Evolutionary conservation across 2,797 vertebrate species (phyloP).

Genomic region (Limnodromus scolopaceus): DNA sequence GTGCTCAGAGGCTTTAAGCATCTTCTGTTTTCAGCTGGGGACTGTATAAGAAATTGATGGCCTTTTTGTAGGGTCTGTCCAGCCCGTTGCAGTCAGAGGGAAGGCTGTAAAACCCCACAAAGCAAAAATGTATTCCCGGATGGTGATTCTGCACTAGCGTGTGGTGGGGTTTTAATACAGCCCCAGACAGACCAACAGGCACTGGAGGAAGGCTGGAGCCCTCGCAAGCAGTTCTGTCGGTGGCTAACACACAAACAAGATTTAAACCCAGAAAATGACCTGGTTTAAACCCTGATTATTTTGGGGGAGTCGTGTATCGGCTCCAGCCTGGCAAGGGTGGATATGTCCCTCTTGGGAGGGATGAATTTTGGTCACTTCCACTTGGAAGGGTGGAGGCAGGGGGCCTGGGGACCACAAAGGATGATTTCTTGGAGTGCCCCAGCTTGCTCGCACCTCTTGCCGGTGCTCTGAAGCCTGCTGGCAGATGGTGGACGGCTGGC

Average conservation of each 20-base stretch:
- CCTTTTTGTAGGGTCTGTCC: neutral
- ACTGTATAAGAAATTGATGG: neutral
- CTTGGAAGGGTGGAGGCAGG: neutral
- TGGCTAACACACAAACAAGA: neutral
- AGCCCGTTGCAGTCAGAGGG: neutral
- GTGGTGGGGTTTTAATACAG: neutral
- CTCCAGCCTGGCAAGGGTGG: neutral
- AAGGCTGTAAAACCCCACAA: neutral
- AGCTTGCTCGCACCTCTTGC: neutral
- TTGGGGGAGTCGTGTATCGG: neutral
- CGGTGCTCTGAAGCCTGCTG: neutral
- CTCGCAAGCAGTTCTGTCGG: neutral
- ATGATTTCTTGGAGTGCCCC: neutral
- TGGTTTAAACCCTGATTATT: neutral
- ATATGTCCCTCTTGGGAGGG: neutral
- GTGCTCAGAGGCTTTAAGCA: neutral
- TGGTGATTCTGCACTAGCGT: rapidly evolving
- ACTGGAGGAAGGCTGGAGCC: neutral
- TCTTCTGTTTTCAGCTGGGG: neutral
- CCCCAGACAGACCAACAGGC: neutral
- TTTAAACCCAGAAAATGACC: neutral
- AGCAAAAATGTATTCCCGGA: rapidly evolving
- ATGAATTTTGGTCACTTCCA: neutral
- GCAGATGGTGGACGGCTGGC: neutral
- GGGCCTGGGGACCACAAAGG: neutral